A percentile compares a stretch with the other conserved stretches of the same genome.
Conservation (phyloP, 2,797 vertebrate genomes). For the Astyanax mexicanus region DNA sequence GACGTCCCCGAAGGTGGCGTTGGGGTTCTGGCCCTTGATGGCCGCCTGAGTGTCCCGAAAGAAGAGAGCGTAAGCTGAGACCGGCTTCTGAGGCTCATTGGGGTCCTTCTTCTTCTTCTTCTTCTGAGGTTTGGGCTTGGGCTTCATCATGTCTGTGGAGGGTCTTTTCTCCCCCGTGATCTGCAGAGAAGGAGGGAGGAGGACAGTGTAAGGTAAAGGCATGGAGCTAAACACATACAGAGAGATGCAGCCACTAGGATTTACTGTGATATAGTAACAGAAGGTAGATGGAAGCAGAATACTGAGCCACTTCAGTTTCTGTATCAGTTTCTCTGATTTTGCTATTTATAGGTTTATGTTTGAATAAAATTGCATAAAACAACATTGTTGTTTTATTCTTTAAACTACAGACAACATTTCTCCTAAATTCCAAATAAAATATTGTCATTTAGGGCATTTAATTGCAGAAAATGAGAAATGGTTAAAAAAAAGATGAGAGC, state of each 20-base stretch:
- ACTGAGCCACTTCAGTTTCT: too few relatives aligned
- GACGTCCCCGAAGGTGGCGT: slow-evolving; percentile 96
- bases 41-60: slow-evolving; percentile 98
- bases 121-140: slow-evolving; percentile 96
- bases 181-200: slow-evolving; percentile 70
- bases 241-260: neutral
- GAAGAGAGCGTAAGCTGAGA: slow-evolving; percentile 97
- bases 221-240: neutral
- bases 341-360: too few relatives aligned
- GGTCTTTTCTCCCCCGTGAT: slow-evolving; percentile 95
- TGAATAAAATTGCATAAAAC: too few relatives aligned
- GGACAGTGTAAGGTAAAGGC: slow-evolving; percentile 15
- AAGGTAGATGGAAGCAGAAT: neutral
- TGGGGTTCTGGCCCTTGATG: slow-evolving; percentile 98
- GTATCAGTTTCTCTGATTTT: too few relatives aligned
- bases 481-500: too few relatives aligned
- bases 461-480: too few relatives aligned
- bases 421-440: too few relatives aligned
- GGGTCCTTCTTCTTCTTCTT: slow-evolving; percentile 99
- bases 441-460: too few relatives aligned
- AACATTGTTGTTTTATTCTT: too few relatives aligned
- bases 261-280: neutral
- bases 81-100: slow-evolving; percentile 95
- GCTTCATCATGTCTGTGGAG: slow-evolving; percentile 92
- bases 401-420: too few relatives aligned